These are phyloP conservation scores for Aptenodytes forsteri DNA, from an alignment of 2,113 vertebrate species.

Conservation along the genomic window DNA sequence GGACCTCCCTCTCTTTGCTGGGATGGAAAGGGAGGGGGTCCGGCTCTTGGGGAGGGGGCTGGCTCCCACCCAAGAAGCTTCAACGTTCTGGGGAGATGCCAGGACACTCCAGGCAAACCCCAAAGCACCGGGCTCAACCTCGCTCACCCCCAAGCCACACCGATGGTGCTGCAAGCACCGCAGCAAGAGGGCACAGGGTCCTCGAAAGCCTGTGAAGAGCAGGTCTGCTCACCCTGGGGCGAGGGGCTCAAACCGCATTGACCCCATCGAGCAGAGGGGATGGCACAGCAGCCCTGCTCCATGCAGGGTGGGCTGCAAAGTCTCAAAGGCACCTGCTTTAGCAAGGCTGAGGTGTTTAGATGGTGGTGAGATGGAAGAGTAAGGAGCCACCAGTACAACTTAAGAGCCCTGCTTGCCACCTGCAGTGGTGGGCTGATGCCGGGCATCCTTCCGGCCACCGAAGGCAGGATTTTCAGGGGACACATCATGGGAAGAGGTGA, in stretches of 20 bases:
- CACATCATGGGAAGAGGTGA: neutral
- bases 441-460: neutral
- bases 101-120: neutral
- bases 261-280: fast-evolving
- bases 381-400: neutral
- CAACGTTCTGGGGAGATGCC: neutral
- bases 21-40: neutral
- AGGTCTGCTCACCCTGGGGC: neutral
- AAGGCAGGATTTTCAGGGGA: neutral
- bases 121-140: neutral
- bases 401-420: neutral
- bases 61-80: neutral
- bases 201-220: fast-evolving
- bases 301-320: neutral
- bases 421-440: fast-evolving
- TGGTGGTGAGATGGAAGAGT: neutral
- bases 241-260: fast-evolving
- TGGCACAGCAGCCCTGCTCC: neutral
- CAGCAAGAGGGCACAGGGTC: neutral
- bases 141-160: fast-evolving
- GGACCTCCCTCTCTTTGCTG: neutral
- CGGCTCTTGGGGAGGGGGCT: neutral
- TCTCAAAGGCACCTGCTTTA: neutral
- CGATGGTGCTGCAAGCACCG: fast-evolving
- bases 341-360: neutral